Base-by-base conservation (phyloP, 2,113 vertebrate genomes). In the Oxyura jamaicensis region DNA sequence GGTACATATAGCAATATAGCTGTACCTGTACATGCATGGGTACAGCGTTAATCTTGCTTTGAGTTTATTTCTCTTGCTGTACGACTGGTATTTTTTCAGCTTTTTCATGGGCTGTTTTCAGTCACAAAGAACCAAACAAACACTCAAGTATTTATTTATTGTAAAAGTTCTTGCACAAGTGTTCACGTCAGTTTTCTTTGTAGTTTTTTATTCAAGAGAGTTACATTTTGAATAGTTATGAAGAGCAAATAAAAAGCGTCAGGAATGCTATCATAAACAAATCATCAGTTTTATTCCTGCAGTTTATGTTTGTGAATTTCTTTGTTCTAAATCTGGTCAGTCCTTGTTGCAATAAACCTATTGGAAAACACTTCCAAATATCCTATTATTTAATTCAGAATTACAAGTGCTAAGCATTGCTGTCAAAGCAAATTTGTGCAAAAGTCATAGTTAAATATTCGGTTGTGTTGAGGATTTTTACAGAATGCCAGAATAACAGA, bases 341-440 rank as follows among this genome's bases (percentile, higher is more conserved):
- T 77, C 13, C 41, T 83, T 86, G 4, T 73, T 83, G 39, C 13
- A 83, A 14, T 83, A 60, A 46, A 36, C 12, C 31, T 73, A 17
- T 7, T 68, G 8, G 26, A 55, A 91, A 69, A 68, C 20, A 35
- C 35, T 81, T 76, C 33, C 88, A 88, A 90, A 78, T 79, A 87
- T 88, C 78, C 91, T 84, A 86, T 95, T 46, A 74, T 75, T 77
- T 91, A 85, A 96, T 83, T 83, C 56, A 87, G 91, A 89, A 83
- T 50, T 72, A 9, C 4, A 55, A 48, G 48, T 56, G 22, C 33
- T 85, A 41, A 59, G 39, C 1, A 0, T 76, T 18, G 4, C 44
- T 80, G 25, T 76, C 33, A 87, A 67, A 91, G 26, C 11, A 77
- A 48, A 50, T 72, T 67, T 39, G 65, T 46, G 62, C 23, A 75